Evolutionary conservation across 2,888 invertebrate genomes (phyloP).

Genomic region (Smittia aterrima): DNA sequence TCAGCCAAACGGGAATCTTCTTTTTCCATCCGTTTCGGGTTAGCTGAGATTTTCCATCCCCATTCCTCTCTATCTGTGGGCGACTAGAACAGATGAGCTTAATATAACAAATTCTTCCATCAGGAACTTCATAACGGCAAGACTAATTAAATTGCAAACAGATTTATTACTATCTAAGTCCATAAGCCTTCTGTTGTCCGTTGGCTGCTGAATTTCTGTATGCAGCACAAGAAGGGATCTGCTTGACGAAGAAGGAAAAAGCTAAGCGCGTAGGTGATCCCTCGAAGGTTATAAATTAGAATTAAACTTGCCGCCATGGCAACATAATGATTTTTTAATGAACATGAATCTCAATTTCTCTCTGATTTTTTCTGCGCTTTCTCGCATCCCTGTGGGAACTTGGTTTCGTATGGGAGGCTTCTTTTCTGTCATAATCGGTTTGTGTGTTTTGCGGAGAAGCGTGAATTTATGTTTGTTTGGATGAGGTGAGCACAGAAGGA

Average conservation of each 20-base stretch:
- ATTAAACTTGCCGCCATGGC: constrained; percentile 37
- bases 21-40: not conserved
- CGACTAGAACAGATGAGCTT: not conserved
- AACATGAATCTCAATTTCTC: constrained; percentile 39
- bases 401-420: not conserved
- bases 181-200: constrained; percentile 26
- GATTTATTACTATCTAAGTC: constrained; percentile 31
- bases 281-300: constrained; percentile 37
- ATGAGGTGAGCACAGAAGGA: too few species aligned
- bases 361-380: not conserved
- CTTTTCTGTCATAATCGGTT: constrained; percentile 33
- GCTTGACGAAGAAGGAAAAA: not conserved
- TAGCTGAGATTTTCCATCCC: not conserved
- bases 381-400: not conserved
- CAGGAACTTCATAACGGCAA: constrained; percentile 4
- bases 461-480: not conserved
- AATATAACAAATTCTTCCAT: not conserved
- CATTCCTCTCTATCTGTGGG: not conserved
- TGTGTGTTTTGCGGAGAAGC: constrained; percentile 18
- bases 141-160: constrained; percentile 41
- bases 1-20: not conserved
- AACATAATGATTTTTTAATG: constrained; percentile 41
- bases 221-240: constrained; percentile 13
- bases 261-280: constrained; percentile 21
- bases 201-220: too few species aligned